Evolutionary conservation across 2,113 vertebrate species (phyloP).

Genomic region (Synodontis membranacea): DNA sequence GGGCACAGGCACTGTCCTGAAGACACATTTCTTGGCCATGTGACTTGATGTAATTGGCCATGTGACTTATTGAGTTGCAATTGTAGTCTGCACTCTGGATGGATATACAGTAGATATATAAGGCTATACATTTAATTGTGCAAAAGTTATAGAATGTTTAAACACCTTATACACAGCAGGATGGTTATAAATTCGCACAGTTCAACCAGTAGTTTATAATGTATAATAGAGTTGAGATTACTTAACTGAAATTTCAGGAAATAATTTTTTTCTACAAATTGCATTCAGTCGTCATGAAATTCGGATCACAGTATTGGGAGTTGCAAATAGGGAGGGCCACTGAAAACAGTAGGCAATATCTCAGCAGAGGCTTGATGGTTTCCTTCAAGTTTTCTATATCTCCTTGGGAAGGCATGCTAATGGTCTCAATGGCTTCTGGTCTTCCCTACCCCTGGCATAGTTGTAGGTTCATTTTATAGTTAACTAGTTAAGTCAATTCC

Average conservation of each 20-base stretch:
- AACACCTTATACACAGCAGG: not conserved
- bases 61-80: not conserved
- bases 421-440: not conserved
- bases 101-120: not conserved
- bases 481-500: not conserved
- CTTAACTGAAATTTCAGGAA: not conserved
- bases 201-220: not conserved
- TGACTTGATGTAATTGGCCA: not conserved
- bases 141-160: not conserved
- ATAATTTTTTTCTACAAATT: not conserved
- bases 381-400: not conserved
- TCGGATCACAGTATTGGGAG: not conserved
- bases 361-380: not conserved
- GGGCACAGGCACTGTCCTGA: not conserved
- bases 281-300: not conserved
- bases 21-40: not conserved
- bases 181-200: not conserved
- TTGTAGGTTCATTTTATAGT: not conserved
- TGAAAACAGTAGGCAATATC: not conserved
- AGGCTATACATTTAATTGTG: not conserved
- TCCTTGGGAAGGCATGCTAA: not conserved
- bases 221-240: not conserved
- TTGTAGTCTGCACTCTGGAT: not conserved
- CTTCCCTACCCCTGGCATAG: not conserved
- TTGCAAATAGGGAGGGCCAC: not conserved